Base-by-base conservation (phyloP, 2,113 vertebrate species). In the Cromileptes altivelis region DNA sequence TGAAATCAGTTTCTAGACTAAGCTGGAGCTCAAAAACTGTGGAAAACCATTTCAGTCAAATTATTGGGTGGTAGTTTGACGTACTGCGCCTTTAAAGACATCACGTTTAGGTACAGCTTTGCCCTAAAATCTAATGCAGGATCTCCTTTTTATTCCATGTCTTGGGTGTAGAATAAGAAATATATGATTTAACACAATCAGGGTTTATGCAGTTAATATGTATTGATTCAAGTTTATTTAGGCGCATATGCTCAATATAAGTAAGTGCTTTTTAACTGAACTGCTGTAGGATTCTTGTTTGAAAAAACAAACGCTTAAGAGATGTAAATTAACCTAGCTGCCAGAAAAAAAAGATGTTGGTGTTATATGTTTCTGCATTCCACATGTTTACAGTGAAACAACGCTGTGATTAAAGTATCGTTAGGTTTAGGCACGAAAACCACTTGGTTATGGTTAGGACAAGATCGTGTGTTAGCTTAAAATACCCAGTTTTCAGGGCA, bases 1-100 rank as follows among this genome's bases (percentile, higher is more conserved):
- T 92, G 63, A 85, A 90, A 90, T 86, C n/a, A 27, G 74, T 73
- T 91, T 83, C 73, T 89, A 83, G 81, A 78, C 67, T 63, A 84
- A 81, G 68, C 68, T 64, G 72, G 79, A 75, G 75, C 71, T 80
- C 52, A 67, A 69, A 45, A 85, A 75, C 62, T 21, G 12, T 3
- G 18, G 58, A 75, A 30, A 70, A 73, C 30, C 9, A 37, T 55
- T 21, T 76, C 21, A n/a, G 50, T 9, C 0, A 47, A 75, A 75
- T 21, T 6, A 60, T 65, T 27, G 3, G 42, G 13, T 13, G 12
- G 14, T 40, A 80, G 64, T 45, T 53, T 37, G 68, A 75, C 10
- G 2, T 14, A 47, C n/a, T 37, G 17, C 18, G 58, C 52, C 13
- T 76, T 71, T 50, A 71, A 72, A 70, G 1, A 40, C 21, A 23